These are phyloP conservation scores for Holothuria glaberrima DNA, from an alignment of 35 echinoderm and acorn worm genomes.

Conservation along the genomic window DNA sequence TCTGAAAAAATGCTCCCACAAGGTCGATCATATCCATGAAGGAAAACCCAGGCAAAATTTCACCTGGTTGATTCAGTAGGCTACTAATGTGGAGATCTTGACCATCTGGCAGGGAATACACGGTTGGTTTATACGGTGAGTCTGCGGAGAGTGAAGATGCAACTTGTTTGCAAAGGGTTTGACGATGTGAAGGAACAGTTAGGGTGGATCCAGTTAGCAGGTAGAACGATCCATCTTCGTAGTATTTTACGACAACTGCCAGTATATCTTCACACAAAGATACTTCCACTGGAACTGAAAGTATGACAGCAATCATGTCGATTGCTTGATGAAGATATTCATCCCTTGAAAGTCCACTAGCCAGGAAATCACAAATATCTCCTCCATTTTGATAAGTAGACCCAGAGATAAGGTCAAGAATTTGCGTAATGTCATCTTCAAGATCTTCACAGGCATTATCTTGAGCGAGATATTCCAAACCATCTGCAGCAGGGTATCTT, in stretches of 20 bases:
- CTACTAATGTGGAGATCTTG: not conserved
- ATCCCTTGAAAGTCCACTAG: not conserved
- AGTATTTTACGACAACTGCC: not conserved
- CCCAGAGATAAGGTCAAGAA: not conserved
- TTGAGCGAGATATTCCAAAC: not conserved
- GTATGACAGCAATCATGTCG: not conserved
- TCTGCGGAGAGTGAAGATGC: not conserved
- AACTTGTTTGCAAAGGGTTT: not conserved
- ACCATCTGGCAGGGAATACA: not conserved
- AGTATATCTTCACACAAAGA: not conserved
- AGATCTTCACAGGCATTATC: not conserved
- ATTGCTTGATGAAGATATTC: not conserved
- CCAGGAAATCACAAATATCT: not conserved
- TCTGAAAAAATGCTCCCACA: not conserved
- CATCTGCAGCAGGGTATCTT: not conserved
- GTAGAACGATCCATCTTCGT: not conserved
- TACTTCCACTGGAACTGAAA: not conserved
- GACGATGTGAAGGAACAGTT: not conserved
- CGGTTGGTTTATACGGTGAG: not conserved
- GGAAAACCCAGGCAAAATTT: slow-evolving; percentile 10
- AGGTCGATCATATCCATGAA: not conserved
- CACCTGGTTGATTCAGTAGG: not conserved
- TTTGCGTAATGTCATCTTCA: not conserved
- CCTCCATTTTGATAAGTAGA: too few species aligned
- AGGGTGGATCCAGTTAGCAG: not conserved